Conservation (phyloP, 2,888 invertebrate genomes). For the Athripsodes cinereus region DNA sequence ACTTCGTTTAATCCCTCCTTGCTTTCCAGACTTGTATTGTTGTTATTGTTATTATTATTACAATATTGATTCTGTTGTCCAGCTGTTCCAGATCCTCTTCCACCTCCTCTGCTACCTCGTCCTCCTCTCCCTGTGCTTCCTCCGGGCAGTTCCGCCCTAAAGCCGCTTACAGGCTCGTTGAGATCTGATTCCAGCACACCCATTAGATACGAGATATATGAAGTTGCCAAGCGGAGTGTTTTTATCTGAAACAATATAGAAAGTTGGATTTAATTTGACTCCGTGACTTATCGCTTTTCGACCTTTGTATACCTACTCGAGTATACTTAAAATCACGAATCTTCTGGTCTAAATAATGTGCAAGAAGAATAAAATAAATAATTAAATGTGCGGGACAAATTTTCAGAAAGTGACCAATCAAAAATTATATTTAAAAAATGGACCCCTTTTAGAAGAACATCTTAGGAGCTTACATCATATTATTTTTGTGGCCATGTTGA, state of each 20-base stretch:
- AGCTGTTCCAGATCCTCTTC: background rate
- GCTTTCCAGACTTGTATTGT: background rate
- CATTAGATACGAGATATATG: conserved; percentile 88
- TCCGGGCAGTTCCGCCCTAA: conserved; percentile 72
- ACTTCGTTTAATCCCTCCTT: background rate
- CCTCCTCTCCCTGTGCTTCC: conserved; percentile 12
- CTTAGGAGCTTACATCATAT: too few relatives aligned
- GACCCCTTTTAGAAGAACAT: too few relatives aligned
- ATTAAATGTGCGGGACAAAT: too few relatives aligned
- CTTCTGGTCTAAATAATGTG: background rate
- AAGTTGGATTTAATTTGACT: background rate
- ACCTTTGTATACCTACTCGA: background rate
- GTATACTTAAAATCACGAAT: background rate
- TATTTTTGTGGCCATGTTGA: too few relatives aligned
- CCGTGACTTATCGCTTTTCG: background rate
- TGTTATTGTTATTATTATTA: conserved; percentile 3
- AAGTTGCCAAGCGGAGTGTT: conserved; percentile 86
- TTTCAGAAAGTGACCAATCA: too few relatives aligned
- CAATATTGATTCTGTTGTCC: background rate
- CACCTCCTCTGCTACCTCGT: conserved; percentile 4
- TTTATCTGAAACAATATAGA: conserved; percentile 70
- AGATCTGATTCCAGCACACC: conserved; percentile 77
- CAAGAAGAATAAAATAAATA: too few relatives aligned
- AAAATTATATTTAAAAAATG: too few relatives aligned
- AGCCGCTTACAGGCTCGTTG: conserved; percentile 74